Conservation (phyloP, 2,797 vertebrate species). For the Coilia nasus region DNA sequence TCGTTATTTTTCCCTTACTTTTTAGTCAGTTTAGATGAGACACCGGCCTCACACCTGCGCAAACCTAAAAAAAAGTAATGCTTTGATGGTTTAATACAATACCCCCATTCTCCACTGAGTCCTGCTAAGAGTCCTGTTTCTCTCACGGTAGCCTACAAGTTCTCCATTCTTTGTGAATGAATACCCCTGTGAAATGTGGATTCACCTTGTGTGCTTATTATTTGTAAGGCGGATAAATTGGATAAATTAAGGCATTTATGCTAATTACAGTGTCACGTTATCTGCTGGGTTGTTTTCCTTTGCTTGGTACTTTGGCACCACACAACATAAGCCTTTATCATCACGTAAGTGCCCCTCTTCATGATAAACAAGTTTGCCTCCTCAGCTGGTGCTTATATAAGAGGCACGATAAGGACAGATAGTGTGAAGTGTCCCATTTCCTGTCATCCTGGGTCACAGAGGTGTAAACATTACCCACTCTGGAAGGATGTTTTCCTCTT, state of each 20-base stretch:
- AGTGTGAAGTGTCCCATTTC: background rate
- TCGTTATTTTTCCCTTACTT: background rate
- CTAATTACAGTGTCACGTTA: too few relatives aligned
- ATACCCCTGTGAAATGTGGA: background rate
- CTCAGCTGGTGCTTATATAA: background rate
- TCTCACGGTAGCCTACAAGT: background rate
- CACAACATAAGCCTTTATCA: background rate
- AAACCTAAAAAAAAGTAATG: background rate
- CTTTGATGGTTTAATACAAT: background rate
- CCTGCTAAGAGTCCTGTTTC: background rate
- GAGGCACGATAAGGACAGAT: background rate
- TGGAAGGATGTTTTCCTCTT: constrained; percentile 27
- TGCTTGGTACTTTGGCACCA: background rate
- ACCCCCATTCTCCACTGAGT: background rate
- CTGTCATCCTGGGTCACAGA: constrained; percentile 19
- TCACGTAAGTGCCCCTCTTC: background rate
- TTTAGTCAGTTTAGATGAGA: background rate
- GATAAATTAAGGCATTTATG: too few relatives aligned
- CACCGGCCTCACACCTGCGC: background rate
- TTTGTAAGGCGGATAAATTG: too few relatives aligned
- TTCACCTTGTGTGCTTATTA: background rate
- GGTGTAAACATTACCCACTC: constrained; percentile 33
- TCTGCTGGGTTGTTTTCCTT: background rate
- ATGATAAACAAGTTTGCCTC: background rate
- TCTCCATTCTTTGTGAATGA: background rate